Evolutionary conservation across 2,888 invertebrate species (phyloP), one percentile per base, ranked within the genome.

Genomic region (Lepidonotus clava): DNA sequence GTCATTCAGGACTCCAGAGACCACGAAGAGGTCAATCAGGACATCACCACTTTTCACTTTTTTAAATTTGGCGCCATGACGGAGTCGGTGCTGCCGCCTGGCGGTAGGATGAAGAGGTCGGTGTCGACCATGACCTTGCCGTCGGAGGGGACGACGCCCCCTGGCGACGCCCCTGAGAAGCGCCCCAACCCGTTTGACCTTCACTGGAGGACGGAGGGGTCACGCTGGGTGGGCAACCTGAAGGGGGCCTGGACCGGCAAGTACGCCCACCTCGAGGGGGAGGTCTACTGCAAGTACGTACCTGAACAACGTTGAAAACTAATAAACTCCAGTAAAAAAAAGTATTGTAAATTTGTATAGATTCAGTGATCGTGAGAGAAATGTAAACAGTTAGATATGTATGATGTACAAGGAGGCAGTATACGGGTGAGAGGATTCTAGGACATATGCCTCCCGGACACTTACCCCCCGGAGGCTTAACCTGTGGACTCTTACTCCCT

Each of bases 201-300:
- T 14, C 89, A 89, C 76, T 89, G 89, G 89, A 66, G 87, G 41
- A 36, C 66, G 28, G 53, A 86, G 41, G 67, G 83, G 4, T 40
- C 61, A 2, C 56, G 80, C 32, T 85, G 80, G 85, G 36, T n/a
- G 32, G 87, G 80, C 8, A 80, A 85, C 83, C 46, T 88, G 34
- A 86, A 88, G 21, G 40, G 40, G 18, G 87, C 87, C 38, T 86
- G 85, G 85, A 36, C 28, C 2, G 56, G 56, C 6, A 77, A 86
- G n/a, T 88, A 88, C 80, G 36, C 77, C 21, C 85, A 88, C 61
- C 85, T 88, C n/a, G 85, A 51, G 36, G 88, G 87, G 34, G 56
- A 84, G 24, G 41, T 66, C 34, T 80, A 46, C 51, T 80, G 80
- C 41, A 80, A 46, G 80, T 80, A n/a, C n/a, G 80, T 36, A 11